Evolutionary conservation across 2,888 invertebrate genomes (phyloP), one percentile per base, ranked within the genome.

Genomic region (Epicampocera succincta): DNA sequence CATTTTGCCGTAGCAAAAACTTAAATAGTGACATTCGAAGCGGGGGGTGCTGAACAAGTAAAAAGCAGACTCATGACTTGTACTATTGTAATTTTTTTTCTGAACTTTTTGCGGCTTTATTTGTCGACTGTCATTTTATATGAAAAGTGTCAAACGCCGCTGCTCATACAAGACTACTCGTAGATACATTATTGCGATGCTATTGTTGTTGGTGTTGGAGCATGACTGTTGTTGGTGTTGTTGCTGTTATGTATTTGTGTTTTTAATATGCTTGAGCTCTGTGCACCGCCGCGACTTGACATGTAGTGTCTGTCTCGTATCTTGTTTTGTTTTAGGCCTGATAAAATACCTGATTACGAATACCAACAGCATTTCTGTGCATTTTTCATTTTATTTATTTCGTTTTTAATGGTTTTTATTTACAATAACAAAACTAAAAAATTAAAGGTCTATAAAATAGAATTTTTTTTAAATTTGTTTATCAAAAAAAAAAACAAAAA

Each of bases 61-160:
- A 17, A 40, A 21, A 44, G 71, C 8, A 44, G 17, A 15, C 73
- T 29, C 58, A 66, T 74, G 69, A 54, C 61, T 81, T 40, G 50
- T 66, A 25, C 73, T 68, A 38, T 15, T 65, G 80, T 65, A 66
- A 50, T 83, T 79, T 13, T 77, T 60, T 63, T 77, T 65, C 52
- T 29, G 12, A 63, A 54, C 44, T 73, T 61, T 79, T 82, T 74
- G 83, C 68, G 82, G 80, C 80, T 80, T 84, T 85, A 80, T 85
- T 87, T 87, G 85, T 87, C 85, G 83, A 84, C 84, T 83, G 80
- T 84, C 78, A 84, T 83, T 84, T 80, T 66, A 83, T 66, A 78
- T 84, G 84, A 84, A 83, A 84, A 84, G 63, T 84, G 84, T 84
- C 80, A 84, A 84, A 84, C 66, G 80, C 73, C 78, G 80, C 74